Evolutionary conservation across 2,888 invertebrate genomes (phyloP), one percentile per base, ranked within the genome.

Genomic region (Tortrix viridana): DNA sequence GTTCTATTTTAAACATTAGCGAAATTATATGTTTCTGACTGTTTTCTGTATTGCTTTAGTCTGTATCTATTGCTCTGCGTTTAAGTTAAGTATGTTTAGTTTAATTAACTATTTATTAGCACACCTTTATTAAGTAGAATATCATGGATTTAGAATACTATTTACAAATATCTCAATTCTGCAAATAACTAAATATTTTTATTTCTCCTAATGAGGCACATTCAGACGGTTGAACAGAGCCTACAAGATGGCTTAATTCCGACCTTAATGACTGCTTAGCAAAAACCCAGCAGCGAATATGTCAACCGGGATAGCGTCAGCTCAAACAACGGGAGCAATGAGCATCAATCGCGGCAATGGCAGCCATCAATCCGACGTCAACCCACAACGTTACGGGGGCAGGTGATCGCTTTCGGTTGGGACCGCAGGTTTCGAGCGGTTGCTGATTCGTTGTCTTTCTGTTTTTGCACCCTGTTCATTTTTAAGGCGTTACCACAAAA

Each of bases 181-280:
- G n/a, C n/a, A n/a, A n/a, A n/a, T n/a, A n/a, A n/a, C n/a, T n/a
- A n/a, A n/a, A n/a, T n/a, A n/a, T n/a, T n/a, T n/a, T n/a, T n/a
- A n/a, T n/a, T n/a, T 26, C 26, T 26, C 26, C 9, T 32, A 3
- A 32, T 32, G 3, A 23, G 23, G 4, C 16, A 48, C 16, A 12
- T 23, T 18, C 32, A 50, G 19, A 19, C 37, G 9, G 18, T 37
- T 50, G 37, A 50, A 37, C 49, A 49, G 18, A 18, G 12, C 14
- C 37, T 32, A 52, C 19, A 20, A 37, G n/a, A 41, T 5, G 20
- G 37, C 20, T 43, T 43, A 54, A 44, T 49, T 43, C 49, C 20
- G 32, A 23, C 43, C 44, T 72, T 75, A 74, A 73, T 70, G 71
- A 71, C 74, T 71, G 76, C 73, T 76, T 74, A 79, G 74, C 68